Conservation (phyloP, 2,797 vertebrate species). For the Manis javanica region DNA sequence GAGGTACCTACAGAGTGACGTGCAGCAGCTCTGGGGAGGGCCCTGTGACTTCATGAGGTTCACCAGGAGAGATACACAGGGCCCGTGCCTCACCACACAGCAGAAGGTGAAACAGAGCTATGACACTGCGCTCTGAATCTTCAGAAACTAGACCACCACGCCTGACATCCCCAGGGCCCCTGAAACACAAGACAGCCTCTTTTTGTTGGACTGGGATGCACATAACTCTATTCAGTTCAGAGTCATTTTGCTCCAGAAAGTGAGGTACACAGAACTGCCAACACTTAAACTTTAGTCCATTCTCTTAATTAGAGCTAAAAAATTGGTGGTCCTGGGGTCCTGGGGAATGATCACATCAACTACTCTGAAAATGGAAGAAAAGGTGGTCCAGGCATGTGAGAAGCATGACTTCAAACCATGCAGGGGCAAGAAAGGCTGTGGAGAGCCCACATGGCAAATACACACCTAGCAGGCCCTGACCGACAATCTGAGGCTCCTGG, state of each 20-base stretch:
- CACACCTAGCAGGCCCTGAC: background rate
- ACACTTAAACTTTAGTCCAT: background rate
- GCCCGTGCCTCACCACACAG: background rate
- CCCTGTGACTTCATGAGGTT: background rate
- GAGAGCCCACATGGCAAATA: background rate
- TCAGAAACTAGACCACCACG: background rate
- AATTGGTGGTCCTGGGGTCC: background rate
- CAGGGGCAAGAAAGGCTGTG: background rate
- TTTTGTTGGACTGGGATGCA: background rate
- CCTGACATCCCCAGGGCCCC: background rate
- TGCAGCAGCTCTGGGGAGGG: background rate
- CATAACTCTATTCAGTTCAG: background rate
- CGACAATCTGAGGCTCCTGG: background rate
- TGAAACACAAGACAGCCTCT: background rate
- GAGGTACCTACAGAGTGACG: background rate
- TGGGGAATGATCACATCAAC: conserved; percentile 10
- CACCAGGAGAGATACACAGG: background rate
- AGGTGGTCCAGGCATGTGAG: background rate
- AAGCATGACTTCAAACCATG: background rate
- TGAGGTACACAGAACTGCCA: background rate
- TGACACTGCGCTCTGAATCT: background rate
- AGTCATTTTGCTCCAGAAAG: background rate
- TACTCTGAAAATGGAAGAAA: background rate
- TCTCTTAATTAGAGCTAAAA: background rate
- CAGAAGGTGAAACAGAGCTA: background rate